Evolutionary conservation across 2,888 invertebrate genomes (phyloP).

Genomic region (Ichneumon xanthorius): DNA sequence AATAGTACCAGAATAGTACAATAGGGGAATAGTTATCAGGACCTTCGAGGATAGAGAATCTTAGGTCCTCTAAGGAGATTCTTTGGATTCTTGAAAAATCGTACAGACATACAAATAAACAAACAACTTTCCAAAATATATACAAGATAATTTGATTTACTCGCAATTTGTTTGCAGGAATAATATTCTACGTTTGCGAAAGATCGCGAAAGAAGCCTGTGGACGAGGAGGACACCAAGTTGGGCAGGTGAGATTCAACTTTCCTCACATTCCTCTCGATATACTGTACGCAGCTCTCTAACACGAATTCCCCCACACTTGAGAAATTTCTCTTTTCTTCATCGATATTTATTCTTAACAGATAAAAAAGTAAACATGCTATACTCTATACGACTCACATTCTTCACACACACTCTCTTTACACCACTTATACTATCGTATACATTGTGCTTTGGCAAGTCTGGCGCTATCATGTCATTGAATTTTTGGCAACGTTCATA

Average conservation of each 20-base stretch:
- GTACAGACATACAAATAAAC: background rate
- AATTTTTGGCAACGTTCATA: conserved; percentile 70
- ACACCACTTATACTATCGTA: conserved; percentile 64
- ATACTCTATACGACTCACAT: conserved; percentile 66
- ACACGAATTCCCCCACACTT: conserved; percentile 40
- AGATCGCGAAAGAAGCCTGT: conserved; percentile 88
- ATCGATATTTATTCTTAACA: conserved; percentile 59
- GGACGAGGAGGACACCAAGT: conserved; percentile 93
- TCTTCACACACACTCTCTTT: conserved; percentile 58
- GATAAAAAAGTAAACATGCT: conserved; percentile 48
- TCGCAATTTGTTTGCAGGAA: conserved; percentile 78
- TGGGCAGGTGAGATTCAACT: conserved; percentile 90
- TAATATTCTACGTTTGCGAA: conserved; percentile 84
- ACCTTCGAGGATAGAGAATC: too few relatives aligned
- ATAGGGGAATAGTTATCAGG: too few relatives aligned
- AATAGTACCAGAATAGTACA: too few relatives aligned
- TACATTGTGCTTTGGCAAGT: conserved; percentile 84
- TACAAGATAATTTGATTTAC: conserved; percentile 27
- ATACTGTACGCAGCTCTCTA: conserved; percentile 44
- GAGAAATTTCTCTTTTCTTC: conserved; percentile 32
- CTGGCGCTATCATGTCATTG: conserved; percentile 83
- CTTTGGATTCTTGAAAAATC: background rate
- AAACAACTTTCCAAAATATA: background rate
- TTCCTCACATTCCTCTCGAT: conserved; percentile 43
- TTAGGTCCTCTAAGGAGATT: too few relatives aligned